Evolutionary conservation across 2,888 invertebrate genomes (phyloP).

Genomic region (Tuta absoluta): DNA sequence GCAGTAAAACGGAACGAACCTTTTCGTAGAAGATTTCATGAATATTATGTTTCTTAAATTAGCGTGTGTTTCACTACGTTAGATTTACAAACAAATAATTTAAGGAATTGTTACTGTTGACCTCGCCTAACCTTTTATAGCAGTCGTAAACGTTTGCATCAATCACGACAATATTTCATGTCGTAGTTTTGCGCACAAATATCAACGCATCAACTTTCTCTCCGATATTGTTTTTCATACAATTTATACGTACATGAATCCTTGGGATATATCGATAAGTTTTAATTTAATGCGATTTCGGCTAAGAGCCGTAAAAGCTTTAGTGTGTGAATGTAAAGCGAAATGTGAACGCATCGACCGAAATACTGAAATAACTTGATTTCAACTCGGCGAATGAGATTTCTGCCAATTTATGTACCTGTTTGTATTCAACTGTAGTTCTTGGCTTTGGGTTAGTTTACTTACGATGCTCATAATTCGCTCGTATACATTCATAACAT

Average conservation of each 20-base stretch:
- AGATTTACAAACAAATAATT: slow-evolving; percentile 11
- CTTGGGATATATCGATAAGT: slow-evolving; percentile 1
- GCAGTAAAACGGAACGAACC: slow-evolving; percentile 72
- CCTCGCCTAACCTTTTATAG: slow-evolving; percentile 14
- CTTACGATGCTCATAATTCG: slow-evolving; percentile 41
- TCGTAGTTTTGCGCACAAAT: slow-evolving; percentile 12
- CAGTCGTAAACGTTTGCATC: slow-evolving; percentile 17
- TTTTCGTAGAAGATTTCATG: slow-evolving; percentile 54
- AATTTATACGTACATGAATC: slow-evolving; percentile 10
- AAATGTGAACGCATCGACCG: slow-evolving; percentile 5
- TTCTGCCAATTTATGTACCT: slow-evolving; percentile 39
- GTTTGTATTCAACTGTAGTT: slow-evolving; percentile 26
- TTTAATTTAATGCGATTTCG: slow-evolving; percentile 12
- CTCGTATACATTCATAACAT: slow-evolving; percentile 25
- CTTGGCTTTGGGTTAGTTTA: slow-evolving; percentile 41
- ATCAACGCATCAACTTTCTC: slow-evolving; percentile 15
- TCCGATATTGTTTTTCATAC: slow-evolving; percentile 8
- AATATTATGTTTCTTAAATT: slow-evolving; percentile 47
- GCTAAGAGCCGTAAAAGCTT: slow-evolving; percentile 11
- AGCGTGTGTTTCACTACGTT: slow-evolving; percentile 17
- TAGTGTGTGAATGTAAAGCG: not conserved
- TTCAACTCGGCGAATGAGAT: slow-evolving; percentile 36
- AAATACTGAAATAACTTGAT: slow-evolving; percentile 8
- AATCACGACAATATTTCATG: slow-evolving; percentile 16
- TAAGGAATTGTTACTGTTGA: slow-evolving; percentile 4